phyloP scores from a whole-genome alignment of 2,888 invertebrate species.

The Clostera curtula region DNA sequence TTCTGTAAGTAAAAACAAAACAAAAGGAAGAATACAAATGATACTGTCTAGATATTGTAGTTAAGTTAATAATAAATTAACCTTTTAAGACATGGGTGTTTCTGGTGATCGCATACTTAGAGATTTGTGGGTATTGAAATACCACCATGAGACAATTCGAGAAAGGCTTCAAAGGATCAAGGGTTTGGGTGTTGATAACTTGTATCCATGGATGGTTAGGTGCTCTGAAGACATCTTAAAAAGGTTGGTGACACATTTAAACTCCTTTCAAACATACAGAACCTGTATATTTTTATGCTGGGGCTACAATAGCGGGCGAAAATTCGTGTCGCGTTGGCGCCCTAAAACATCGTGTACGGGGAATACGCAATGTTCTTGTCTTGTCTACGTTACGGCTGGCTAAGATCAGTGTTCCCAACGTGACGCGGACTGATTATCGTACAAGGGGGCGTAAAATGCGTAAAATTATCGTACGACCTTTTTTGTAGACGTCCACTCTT shows the following conservation, averaged over 20 bases:
- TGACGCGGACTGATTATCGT: too few species aligned
- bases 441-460: too few species aligned
- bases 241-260: slow-evolving; percentile 47
- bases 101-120: slow-evolving; percentile 69
- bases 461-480: too few species aligned
- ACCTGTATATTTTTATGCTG: neutral
- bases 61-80: neutral
- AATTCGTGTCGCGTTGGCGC: too few species aligned
- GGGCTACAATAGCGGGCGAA: too few species aligned
- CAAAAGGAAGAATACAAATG: too few species aligned
- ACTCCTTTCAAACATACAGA: neutral
- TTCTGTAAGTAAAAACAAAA: neutral
- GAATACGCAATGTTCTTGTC: too few species aligned
- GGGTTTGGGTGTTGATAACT: slow-evolving; percentile 57
- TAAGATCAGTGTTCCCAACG: too few species aligned
- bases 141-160: slow-evolving; percentile 69
- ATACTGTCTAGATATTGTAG: slow-evolving; percentile 1
- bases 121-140: slow-evolving; percentile 79
- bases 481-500: too few species aligned
- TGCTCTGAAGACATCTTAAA: slow-evolving; percentile 73
- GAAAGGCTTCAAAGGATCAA: slow-evolving; percentile 65
- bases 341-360: too few species aligned
- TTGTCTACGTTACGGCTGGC: too few species aligned
- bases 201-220: slow-evolving; percentile 81
- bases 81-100: slow-evolving; percentile 64